Base-by-base conservation (phyloP, 1,140 invertebrate genomes). In the Anastatus disparis region DNA sequence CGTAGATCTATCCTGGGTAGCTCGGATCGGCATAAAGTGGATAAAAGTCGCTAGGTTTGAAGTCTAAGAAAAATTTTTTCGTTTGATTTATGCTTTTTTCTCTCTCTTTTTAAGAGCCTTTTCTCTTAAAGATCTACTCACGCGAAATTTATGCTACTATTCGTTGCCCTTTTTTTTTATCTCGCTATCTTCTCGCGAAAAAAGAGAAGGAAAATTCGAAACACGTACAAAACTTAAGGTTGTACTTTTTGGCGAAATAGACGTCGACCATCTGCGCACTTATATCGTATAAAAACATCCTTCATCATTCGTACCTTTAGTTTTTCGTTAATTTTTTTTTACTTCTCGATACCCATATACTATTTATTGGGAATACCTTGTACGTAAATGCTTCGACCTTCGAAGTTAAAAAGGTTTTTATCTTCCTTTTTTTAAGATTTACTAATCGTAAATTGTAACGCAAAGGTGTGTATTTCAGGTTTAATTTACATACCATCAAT, bases 141-240 rank as follows among this genome's bases (percentile, higher is more conserved):
- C 53, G 26, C 61, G 38, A 58, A 68, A 68, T 58, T 68, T 68
- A 68, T 68, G 55, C 65, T n/a, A n/a, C n/a, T n/a, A n/a, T n/a
- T n/a, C n/a, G n/a, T n/a, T n/a, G n/a, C n/a, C n/a, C n/a, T n/a
- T n/a, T n/a, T n/a, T n/a, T n/a, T n/a, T n/a, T n/a, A n/a, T n/a
- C n/a, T n/a, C n/a, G n/a, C n/a, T n/a, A n/a, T n/a, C n/a, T n/a
- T n/a, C n/a, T n/a, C 35, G 26, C 35, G 35, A 2, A 38, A 22
- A 24, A 24, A 15, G 26, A 13, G 35, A 26, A 12, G 20, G 48
- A 20, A 35, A 27, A 70, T 70, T 70, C 67, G 31, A 29, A 42
- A 62, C 67, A 70, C 67, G 67, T 70, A 8, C 55, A 27, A 22
- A 44, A 68, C 65, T 68, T 40, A 50, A 68, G 44, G 65, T 59